Percentiles rank a stretch among this genome's conserved stretches.
Evolutionary conservation across 2,797 vertebrate genomes (phyloP).

Genomic region (Zenarchopterus dispar): DNA sequence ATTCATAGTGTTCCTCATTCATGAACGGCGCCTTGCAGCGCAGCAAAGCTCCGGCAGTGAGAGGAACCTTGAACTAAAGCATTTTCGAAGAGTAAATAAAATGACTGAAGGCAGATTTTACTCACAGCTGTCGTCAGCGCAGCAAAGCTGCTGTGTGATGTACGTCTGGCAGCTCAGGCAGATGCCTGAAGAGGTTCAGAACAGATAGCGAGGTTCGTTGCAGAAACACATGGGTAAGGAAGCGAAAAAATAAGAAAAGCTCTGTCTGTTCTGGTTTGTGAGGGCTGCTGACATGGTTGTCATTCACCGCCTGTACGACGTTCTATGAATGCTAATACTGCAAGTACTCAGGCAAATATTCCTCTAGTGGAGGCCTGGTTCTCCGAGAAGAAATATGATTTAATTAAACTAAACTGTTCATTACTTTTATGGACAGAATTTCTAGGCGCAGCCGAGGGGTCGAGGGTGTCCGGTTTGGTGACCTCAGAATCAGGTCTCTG

Average conservation of each 20-base stretch:
- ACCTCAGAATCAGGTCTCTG: too few relatives aligned
- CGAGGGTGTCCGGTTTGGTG: too few relatives aligned
- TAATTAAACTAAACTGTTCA: too few relatives aligned
- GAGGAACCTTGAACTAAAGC: neutral
- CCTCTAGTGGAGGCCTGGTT: constrained; percentile 22
- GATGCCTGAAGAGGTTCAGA: constrained; percentile 28
- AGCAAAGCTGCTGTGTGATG: constrained; percentile 13
- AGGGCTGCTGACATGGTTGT: constrained; percentile 52
- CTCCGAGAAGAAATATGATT: constrained; percentile 7
- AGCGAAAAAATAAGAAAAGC: constrained; percentile 17
- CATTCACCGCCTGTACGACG: constrained; percentile 50
- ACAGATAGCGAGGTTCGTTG: constrained; percentile 19
- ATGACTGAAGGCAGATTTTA: constrained; percentile 11
- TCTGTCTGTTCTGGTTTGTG: constrained; percentile 60
- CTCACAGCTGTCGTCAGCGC: constrained; percentile 28
- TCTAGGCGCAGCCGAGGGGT: too few relatives aligned
- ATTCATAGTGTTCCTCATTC: neutral
- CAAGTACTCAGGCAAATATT: neutral
- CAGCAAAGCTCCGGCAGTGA: neutral
- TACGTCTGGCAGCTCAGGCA: neutral
- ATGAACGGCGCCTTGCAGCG: constrained; percentile 2
- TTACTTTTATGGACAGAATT: too few relatives aligned
- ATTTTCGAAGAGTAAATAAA: constrained; percentile 14
- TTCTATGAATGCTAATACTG: constrained; percentile 28
- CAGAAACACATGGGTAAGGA: constrained; percentile 53